Conservation (phyloP, 2,113 vertebrate species). For the Ploceus nigricollis region DNA sequence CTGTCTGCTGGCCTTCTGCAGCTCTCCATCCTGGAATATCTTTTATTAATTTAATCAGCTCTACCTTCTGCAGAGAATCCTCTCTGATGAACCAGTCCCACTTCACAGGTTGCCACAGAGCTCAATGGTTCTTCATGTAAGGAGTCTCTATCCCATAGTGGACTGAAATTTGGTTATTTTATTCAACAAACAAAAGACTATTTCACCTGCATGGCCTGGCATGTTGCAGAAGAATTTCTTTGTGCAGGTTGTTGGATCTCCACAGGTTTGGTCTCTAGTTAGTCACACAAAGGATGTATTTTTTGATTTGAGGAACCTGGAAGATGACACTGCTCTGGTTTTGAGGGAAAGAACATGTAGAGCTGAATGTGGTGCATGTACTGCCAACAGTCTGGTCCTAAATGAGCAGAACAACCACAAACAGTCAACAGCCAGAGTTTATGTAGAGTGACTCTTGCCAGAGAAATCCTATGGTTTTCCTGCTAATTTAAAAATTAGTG, state of each 20-base stretch:
- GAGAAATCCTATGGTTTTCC: not conserved
- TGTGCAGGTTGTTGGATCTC: not conserved
- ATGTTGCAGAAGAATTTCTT: not conserved
- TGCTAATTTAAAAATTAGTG: not conserved
- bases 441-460: not conserved
- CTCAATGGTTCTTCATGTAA: not conserved
- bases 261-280: not conserved
- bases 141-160: no score
- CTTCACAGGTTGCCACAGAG: not conserved
- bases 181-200: not conserved
- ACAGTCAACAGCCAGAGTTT: not conserved
- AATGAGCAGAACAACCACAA: not conserved
- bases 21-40: not conserved
- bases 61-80: not conserved
- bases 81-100: not conserved
- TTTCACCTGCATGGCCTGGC: not conserved
- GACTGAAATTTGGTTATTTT: not conserved
- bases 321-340: fast-evolving
- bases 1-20: not conserved
- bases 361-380: not conserved
- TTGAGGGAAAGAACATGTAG: not conserved
- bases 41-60: not conserved
- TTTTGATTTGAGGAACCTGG: not conserved
- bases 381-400: not conserved
- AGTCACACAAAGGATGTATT: not conserved